Evolutionary conservation across 2,888 invertebrate species (phyloP).

Genomic region (Anorthoa munda): DNA sequence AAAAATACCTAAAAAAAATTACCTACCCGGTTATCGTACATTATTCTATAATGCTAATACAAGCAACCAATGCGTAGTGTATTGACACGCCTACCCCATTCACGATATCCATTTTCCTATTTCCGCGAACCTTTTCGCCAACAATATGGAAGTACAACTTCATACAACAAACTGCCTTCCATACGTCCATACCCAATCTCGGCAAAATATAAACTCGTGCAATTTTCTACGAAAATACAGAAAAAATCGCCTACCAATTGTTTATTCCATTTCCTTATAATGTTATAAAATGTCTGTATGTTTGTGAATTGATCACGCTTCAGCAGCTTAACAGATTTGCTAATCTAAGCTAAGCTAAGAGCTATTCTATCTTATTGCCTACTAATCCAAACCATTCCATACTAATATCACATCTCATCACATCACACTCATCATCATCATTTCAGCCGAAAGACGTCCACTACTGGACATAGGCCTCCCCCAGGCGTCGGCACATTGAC

Average conservation of each 20-base stretch:
- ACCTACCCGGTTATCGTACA: neutral
- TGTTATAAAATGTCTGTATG: no score
- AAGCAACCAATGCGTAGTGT: slow-evolving; percentile 42
- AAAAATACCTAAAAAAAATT: neutral
- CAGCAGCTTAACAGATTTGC: no score
- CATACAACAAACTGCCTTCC: slow-evolving; percentile 30
- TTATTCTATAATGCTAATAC: slow-evolving; percentile 6
- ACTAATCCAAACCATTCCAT: no score
- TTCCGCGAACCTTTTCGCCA: slow-evolving; percentile 31
- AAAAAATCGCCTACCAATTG: slow-evolving; percentile 6
- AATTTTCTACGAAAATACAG: slow-evolving; percentile 39
- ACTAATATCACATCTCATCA: no score
- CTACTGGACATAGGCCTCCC: no score
- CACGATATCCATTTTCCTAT: slow-evolving; percentile 26
- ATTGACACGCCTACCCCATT: slow-evolving; percentile 15
- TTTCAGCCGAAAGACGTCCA: no score
- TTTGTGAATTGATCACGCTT: no score
- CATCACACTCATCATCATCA: no score
- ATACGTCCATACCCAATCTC: slow-evolving; percentile 31
- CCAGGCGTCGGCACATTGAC: no score
- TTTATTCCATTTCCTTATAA: no score
- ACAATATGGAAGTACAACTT: slow-evolving; percentile 16
- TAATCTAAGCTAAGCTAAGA: no score
- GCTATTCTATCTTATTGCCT: no score
- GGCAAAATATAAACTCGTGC: slow-evolving; percentile 43